Conservation (phyloP, 2,888 invertebrate species). For the Nineta flava region DNA sequence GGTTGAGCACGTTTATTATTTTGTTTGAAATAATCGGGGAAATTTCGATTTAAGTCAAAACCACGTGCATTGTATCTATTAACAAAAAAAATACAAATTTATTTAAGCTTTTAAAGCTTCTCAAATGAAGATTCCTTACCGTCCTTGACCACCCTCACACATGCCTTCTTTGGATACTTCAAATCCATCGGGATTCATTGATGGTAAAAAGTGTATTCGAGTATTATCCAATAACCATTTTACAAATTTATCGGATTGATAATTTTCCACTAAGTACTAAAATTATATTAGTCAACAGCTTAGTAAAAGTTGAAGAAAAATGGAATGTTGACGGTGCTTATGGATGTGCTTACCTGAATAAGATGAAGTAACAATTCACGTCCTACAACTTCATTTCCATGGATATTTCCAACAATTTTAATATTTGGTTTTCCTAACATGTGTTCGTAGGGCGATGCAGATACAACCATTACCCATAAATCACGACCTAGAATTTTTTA, state of each 20-base stretch:
- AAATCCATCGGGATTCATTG: conserved; percentile 98
- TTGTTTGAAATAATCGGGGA: conserved; percentile 86
- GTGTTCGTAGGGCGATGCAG: conserved; percentile 77
- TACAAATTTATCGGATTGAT: conserved; percentile 69
- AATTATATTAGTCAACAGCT: conserved; percentile 21
- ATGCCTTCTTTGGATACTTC: conserved; percentile 79
- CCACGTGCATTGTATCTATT: conserved; percentile 70
- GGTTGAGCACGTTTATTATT: conserved; percentile 79
- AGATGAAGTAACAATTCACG: conserved; percentile 85
- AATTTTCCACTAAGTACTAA: conserved; percentile 70
- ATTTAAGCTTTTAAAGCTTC: too few species aligned
- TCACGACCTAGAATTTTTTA: conserved; percentile 51
- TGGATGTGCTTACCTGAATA: conserved; percentile 60
- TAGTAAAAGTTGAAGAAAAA: too few species aligned
- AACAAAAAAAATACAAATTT: conserved; percentile 6
- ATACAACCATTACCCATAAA: conserved; percentile 88
- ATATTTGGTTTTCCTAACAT: conserved; percentile 94
- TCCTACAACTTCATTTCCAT: conserved; percentile 94
- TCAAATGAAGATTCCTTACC: conserved; percentile 31
- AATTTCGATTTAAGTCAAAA: conserved; percentile 88
- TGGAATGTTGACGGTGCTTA: conserved; percentile 1
- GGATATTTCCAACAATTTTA: conserved; percentile 91
- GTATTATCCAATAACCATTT: conserved; percentile 88
- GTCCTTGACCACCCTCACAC: conserved; percentile 75
- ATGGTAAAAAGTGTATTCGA: conserved; percentile 90